Base-by-base conservation (phyloP, 2,113 vertebrate species). In the Notothenia rossii region DNA sequence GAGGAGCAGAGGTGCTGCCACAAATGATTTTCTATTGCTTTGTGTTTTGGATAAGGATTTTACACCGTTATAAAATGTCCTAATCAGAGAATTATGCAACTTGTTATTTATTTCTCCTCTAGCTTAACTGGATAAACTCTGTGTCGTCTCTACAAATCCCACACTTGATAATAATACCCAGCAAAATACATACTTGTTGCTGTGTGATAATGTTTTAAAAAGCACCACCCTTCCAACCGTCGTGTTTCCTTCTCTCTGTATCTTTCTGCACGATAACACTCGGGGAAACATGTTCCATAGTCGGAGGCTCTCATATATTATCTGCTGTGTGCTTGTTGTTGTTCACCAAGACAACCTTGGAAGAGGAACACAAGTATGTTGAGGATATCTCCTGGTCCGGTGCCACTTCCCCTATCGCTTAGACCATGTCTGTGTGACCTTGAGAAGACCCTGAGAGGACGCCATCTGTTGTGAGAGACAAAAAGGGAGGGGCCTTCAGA, bases 281-380 rank as follows among this genome's bases (percentile, higher is more conserved):
- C 66, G 64, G 54, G 78, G 71, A 86, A 72, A 80, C 59, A 73
- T 75, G 62, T 75, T 86, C 50, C 72, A 73, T 18, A 66, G 75
- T 59, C 18, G 1, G 77, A 63, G 58, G 48, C 55, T 71, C 54
- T 77, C 70, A 40, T 65, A 65, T 2, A 18, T 87, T 92, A 90
- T 91, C 86, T 87, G 53, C 69, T 53, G 43, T 49, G 60, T 43
- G 40, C 43, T 40, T 14, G 51, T 10, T 71, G 71, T 58, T 77
- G 48, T 82, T 87, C 66, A 51, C 36, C 54, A 59, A 77, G 61
- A 80, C 81, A 82, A 59, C 79, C 80, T 87, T 83, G 66, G 72
- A 78, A 84, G 74, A 83, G 65, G 45, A 84, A 88, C 79, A 89
- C 70, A 62, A 79, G 75, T 60, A 56, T 64, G 60, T 36, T 0